These are phyloP conservation scores for Parazoanthus swiftii DNA, from an alignment of 92 coral and sea anemone species.

Conservation along the genomic window DNA sequence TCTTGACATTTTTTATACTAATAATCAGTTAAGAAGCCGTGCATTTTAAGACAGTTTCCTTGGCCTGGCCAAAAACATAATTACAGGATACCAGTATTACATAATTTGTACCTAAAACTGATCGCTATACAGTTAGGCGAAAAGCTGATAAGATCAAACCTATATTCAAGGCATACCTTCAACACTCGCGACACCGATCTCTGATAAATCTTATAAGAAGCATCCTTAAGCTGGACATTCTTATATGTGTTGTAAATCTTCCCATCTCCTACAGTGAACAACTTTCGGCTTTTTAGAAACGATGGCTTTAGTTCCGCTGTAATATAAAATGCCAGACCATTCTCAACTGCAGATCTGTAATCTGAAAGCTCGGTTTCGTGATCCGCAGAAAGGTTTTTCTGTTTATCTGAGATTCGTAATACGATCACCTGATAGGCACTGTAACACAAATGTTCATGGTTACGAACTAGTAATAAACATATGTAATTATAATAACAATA, in stretches of 20 bases:
- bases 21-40: too few relatives aligned
- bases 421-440: constrained; percentile 40
- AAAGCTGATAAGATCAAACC: too few relatives aligned
- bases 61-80: too few relatives aligned
- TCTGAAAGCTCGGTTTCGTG: constrained; percentile 5
- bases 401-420: not conserved
- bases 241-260: constrained; percentile 7
- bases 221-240: constrained; percentile 35
- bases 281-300: not conserved
- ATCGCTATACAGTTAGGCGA: too few relatives aligned
- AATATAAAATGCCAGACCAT: not conserved
- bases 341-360: not conserved
- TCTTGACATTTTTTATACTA: too few relatives aligned
- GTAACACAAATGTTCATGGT: not conserved
- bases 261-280: constrained; percentile 51
- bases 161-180: not conserved
- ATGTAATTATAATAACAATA: too few relatives aligned
- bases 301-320: constrained; percentile 28
- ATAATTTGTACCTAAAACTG: too few relatives aligned
- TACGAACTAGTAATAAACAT: too few relatives aligned
- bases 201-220: constrained; percentile 37
- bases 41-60: too few relatives aligned
- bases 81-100: too few relatives aligned
- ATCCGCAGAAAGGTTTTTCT: not conserved
- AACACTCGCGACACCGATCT: constrained; percentile 29